Conservation (phyloP, 2,113 vertebrate genomes). For the Vimba vimba region DNA sequence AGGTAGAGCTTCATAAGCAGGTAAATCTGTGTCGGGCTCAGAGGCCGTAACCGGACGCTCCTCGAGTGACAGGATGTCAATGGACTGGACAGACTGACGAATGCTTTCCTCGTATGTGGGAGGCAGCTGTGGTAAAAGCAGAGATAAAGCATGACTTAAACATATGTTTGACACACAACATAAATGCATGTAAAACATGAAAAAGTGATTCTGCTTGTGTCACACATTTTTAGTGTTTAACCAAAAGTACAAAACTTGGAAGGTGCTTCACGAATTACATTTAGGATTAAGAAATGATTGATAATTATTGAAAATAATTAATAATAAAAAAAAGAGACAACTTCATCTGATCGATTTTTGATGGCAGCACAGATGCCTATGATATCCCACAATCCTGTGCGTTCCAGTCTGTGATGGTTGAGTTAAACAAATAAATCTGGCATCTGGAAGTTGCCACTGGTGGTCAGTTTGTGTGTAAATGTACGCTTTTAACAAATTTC, state of each 20-base stretch:
- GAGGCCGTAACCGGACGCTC: conserved; percentile 24
- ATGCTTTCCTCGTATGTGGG: conserved; percentile 77
- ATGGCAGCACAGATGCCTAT: no score
- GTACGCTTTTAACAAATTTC: no score
- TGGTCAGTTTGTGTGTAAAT: no score
- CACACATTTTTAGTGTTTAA: not conserved
- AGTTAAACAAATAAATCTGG: no score
- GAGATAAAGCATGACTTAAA: not conserved
- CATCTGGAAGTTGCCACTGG: no score
- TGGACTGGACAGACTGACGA: conserved; percentile 68
- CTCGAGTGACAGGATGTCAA: conserved; percentile 60
- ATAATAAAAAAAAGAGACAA: no score
- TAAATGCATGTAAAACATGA: not conserved
- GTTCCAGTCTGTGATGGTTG: no score
- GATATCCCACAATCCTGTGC: no score
- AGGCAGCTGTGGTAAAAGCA: conserved; percentile 65
- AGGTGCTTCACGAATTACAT: not conserved
- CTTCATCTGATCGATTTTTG: no score
- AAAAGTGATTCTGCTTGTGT: not conserved
- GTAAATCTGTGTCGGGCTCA: conserved; percentile 2
- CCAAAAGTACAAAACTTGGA: not conserved
- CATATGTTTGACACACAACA: not conserved
- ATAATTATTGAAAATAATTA: no score
- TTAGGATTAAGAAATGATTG: not conserved
- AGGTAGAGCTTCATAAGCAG: conserved; percentile 47